These are phyloP conservation scores for Hydrolagus colliei DNA, from an alignment of 2,797 vertebrate genomes.

Conservation along the genomic window DNA sequence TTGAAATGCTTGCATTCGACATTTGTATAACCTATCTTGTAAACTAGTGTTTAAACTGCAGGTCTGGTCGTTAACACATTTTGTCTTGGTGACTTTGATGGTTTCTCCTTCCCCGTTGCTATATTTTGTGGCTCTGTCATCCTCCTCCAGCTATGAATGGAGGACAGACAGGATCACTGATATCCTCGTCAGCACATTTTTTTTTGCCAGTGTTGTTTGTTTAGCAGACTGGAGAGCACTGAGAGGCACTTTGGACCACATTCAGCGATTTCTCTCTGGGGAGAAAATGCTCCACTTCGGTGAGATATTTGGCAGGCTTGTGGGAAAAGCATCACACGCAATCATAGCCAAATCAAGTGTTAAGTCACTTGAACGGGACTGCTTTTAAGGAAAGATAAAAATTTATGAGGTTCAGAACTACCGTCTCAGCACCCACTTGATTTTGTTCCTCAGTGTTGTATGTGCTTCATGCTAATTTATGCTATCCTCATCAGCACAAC, in stretches of 20 bases:
- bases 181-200: not conserved
- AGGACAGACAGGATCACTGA: not conserved
- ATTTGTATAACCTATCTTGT: not conserved
- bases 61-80: not conserved
- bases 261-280: not conserved
- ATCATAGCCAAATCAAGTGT: too few relatives aligned
- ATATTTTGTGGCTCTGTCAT: not conserved
- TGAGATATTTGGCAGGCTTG: not conserved
- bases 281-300: not conserved
- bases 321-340: too few relatives aligned
- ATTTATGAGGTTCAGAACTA: too few relatives aligned
- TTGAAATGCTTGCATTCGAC: too few relatives aligned
- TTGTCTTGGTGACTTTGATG: too few relatives aligned
- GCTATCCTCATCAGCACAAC: too few relatives aligned
- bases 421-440: too few relatives aligned
- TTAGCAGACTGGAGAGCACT: not conserved
- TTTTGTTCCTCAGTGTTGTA: too few relatives aligned
- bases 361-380: too few relatives aligned
- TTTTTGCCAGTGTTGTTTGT: not conserved
- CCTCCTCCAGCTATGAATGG: not conserved
- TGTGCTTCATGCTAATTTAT: too few relatives aligned
- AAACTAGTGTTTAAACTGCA: not conserved
- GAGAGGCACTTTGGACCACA: not conserved
- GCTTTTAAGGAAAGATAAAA: too few relatives aligned
- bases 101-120: not conserved